Evolutionary conservation across 2,113 vertebrate species (phyloP), one percentile per base, ranked within the genome.

Genomic region (Calidris pugnax): DNA sequence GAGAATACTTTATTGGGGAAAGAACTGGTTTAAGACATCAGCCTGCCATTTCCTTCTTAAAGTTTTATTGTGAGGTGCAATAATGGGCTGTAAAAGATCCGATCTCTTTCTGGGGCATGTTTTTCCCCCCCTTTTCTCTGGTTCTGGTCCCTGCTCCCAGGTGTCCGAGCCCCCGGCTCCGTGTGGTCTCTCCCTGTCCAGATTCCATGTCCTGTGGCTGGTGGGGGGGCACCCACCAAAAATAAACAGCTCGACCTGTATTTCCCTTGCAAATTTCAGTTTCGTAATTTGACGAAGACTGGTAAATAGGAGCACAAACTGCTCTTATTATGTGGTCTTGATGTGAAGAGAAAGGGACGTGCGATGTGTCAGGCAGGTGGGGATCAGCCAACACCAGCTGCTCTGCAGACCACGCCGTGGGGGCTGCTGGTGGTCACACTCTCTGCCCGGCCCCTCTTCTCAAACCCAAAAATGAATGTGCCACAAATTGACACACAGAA

Each of bases 231-330:
- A 39, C 77, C 51, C 81, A 72, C 87, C 81, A 64, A 78, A 78
- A 93, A 85, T 35, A 91, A 80, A 48, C 67, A 67, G 9, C 14
- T 17, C 77, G 71, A 35, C 56, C 77, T 48, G 51, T 77, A 41
- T 63, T 95, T 91, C 71, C 32, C 85, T 87, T 89, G 77, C 47
- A 89, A 89, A 78, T 81, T 94, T 87, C 32, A 71, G 69, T 71
- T 71, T 68, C 33, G 5, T 51, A 59, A 37, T 85, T 87, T 41
- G 50, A 53, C 50, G 81, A 66, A 73, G 68, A 84, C 41, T 28
- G 77, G 76, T 81, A 77, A 89, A 90, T 62, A 69, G 74, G 90
- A 86, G 77, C 51, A 78, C 23, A 67, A 77, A 55, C 50, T 91
- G 32, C 64, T 77, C 5, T 69, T 91, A 51, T 71, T 86, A 45